Evolutionary conservation across 1,140 invertebrate genomes (phyloP).

Genomic region (Diorhabda elongata): DNA sequence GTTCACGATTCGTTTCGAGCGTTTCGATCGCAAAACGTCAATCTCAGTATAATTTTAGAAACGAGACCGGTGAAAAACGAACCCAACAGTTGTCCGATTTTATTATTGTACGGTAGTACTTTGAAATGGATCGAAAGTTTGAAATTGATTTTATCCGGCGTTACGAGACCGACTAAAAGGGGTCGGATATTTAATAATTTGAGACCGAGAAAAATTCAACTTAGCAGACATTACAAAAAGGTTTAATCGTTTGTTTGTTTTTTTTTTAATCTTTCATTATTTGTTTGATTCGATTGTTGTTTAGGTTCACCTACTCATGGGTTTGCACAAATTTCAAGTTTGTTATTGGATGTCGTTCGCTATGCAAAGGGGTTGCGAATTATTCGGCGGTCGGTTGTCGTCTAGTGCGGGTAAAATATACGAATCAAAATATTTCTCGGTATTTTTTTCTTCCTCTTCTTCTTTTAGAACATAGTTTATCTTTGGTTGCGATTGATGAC

Average conservation of each 20-base stretch:
- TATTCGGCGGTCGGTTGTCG: conserved; percentile 80
- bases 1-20: conserved; percentile 84
- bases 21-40: conserved; percentile 91
- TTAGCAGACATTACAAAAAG: conserved; percentile 90
- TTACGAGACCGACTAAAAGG: conserved; percentile 88
- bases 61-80: conserved; percentile 64
- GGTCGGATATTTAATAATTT: conserved; percentile 84
- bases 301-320: conserved; percentile 66
- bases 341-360: conserved; percentile 99
- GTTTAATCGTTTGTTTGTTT: conserved; percentile 46
- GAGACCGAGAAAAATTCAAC: conserved; percentile 78
- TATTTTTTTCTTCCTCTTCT: conserved; percentile 1
- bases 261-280: background rate
- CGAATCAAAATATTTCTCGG: background rate
- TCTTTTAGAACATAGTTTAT: conserved; percentile 66
- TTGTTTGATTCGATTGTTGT: background rate
- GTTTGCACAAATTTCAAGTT: conserved; percentile 86
- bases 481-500: conserved; percentile 73
- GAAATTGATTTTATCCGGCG: conserved; percentile 91
- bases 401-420: conserved; percentile 63
- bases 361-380: conserved; percentile 89
- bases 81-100: conserved; percentile 63
- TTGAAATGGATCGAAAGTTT: conserved; percentile 93
- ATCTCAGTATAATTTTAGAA: conserved; percentile 84
- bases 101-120: conserved; percentile 88